Base-by-base conservation (phyloP, 2,797 vertebrate species). In the Pseudomugil tenellus region DNA sequence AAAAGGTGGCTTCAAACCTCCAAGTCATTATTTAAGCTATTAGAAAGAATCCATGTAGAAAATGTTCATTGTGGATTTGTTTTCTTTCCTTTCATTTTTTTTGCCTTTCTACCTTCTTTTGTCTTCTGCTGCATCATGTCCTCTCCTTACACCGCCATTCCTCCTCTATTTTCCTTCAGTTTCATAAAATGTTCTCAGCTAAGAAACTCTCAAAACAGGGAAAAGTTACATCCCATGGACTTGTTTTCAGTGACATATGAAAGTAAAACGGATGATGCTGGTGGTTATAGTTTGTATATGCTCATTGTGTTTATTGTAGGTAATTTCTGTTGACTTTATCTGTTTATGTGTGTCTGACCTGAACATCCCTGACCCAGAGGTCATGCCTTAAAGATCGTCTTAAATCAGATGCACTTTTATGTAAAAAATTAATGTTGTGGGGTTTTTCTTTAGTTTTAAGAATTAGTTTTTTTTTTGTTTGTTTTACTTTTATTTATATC, bases 401-500 rank as follows among this genome's bases (percentile, higher is more conserved):
- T 65, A 57, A 87, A 87, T 92, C 90, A 70, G 85, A 96, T 96
- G 97, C 96, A 98, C 96, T 97, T 97, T 94, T 71, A 94, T 93
- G 64, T 83, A 51, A 86, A n/a, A 46, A 83, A 93, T 94, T 93
- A 97, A 96, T 96, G 95, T 96, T 93, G 88, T 79, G 54, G 70
- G 93, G 94, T 95, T 94, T n/a, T 96, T 94, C 85, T 79, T 82
- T 82, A 88, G n/a, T n/a, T n/a, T n/a, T n/a, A n/a, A n/a, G n/a
- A 85, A 89, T 87, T 85, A 4, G 49, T 56, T 52, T 75, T 58
- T 58, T 67, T 74, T 66, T 96, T 91, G 95, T 96, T 89, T 91
- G 80, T 90, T 95, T 84, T 86, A 91, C 84, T 94, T 91, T 94
- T 93, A 96, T 97, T 97, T 97, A 97, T 96, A 94, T 92, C 89